phyloP scores from a whole-genome alignment of 2,888 invertebrate species.

The Gryllus longicercus region DNA sequence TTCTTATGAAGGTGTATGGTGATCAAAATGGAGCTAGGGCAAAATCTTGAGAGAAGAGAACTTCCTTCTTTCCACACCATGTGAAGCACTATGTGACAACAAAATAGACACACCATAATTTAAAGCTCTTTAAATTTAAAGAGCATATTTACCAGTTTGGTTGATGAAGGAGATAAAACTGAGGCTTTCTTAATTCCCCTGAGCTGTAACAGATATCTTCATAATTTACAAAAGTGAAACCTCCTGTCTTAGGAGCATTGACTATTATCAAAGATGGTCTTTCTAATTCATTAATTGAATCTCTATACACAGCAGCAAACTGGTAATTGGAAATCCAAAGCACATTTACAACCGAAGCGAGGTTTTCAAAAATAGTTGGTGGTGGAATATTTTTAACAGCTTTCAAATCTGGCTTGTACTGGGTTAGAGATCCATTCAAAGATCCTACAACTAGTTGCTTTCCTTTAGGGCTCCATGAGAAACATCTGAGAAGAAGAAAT shows the following conservation, averaged over 20 bases:
- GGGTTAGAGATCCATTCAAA: slow-evolving; percentile 74
- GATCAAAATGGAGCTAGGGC: not conserved
- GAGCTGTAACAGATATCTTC: slow-evolving; percentile 81
- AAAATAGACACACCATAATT: too few relatives aligned
- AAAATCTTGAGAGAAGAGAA: not conserved
- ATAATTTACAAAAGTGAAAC: slow-evolving; percentile 67
- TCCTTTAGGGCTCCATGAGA: slow-evolving; percentile 92
- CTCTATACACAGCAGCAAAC: slow-evolving; percentile 74
- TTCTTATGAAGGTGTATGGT: too few relatives aligned
- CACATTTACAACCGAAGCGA: slow-evolving; percentile 55
- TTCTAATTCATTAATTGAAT: slow-evolving; percentile 53
- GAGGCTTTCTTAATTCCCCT: slow-evolving; percentile 61
- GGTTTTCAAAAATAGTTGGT: slow-evolving; percentile 53
- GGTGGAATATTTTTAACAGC: slow-evolving; percentile 70
- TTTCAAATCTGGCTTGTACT: slow-evolving; percentile 86
- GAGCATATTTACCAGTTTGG: slow-evolving; percentile 61
- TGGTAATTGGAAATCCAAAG: slow-evolving; percentile 84
- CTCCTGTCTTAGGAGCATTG: slow-evolving; percentile 68
- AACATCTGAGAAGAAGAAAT: slow-evolving; percentile 42
- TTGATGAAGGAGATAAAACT: slow-evolving; percentile 71
- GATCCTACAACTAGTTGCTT: slow-evolving; percentile 92
- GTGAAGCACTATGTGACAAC: too few relatives aligned
- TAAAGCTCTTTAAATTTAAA: too few relatives aligned
- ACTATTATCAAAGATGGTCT: slow-evolving; percentile 55
- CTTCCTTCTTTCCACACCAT: not conserved